These are phyloP conservation scores for Drosophila longiperda DNA, from an alignment of 2,888 invertebrate genomes.

Conservation along the genomic window DNA sequence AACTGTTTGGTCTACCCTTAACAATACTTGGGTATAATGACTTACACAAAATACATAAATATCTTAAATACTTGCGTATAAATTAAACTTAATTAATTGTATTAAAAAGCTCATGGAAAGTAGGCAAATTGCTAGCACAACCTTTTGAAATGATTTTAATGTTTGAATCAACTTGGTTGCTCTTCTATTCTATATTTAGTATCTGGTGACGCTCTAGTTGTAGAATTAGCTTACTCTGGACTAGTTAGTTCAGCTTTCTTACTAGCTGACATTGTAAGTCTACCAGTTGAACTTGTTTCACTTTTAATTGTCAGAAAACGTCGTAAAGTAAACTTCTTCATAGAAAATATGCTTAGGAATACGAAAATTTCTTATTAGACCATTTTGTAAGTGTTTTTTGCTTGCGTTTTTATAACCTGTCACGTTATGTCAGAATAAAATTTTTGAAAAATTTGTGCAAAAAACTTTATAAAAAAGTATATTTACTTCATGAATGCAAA, in stretches of 20 bases:
- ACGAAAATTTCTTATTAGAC: neutral
- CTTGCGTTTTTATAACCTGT: neutral
- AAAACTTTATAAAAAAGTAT: neutral
- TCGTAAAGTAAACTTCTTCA: neutral
- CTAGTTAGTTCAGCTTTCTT: slow-evolving; percentile 7
- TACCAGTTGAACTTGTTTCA: slow-evolving; percentile 19
- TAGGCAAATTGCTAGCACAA: neutral
- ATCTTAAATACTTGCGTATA: neutral
- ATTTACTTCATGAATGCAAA: neutral
- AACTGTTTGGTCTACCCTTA: slow-evolving; percentile 30
- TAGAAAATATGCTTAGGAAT: neutral
- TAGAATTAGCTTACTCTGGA: neutral
- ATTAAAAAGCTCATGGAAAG: neutral
- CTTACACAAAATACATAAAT: neutral
- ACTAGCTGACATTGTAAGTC: slow-evolving; percentile 2
- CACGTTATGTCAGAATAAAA: neutral
- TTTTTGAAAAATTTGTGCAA: neutral
- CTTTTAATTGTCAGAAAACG: slow-evolving; percentile 6
- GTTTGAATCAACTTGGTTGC: no score
- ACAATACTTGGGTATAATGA: slow-evolving; percentile 1
- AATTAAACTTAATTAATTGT: neutral
- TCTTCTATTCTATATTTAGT: neutral
- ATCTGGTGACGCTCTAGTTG: neutral
- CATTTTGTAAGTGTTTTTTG: neutral
- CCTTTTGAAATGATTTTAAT: neutral